Base-by-base conservation (phyloP, 2,113 vertebrate species). In the Psephotus haematonotus region DNA sequence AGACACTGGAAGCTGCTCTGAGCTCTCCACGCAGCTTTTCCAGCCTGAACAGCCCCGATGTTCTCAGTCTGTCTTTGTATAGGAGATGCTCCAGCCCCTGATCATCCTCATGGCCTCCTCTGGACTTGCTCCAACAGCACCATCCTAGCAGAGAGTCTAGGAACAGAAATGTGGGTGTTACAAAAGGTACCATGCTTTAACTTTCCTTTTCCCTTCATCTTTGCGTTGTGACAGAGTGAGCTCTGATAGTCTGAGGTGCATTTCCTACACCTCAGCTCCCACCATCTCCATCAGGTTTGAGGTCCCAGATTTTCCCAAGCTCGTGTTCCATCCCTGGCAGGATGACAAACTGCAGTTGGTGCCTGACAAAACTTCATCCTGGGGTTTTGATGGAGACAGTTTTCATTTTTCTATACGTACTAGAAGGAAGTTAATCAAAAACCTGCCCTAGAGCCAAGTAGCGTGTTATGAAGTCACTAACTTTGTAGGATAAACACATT, bases 371-470 rank as follows among this genome's bases (percentile, higher is more conserved):
- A 12, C 28, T 22, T 27, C 44, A 35, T 44, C 72, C 44, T 3
- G 2, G 63, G 5, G 27, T 62, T 12, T 65, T 4, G 2, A 1
- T 13, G 37, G 79, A 17, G 37, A 17, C 27, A 59, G 41, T 16
- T 69, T 88, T 80, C 63, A 10, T 46, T 79, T 76, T 81, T 75
- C 75, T n/a, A 5, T 9, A 5, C 2, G 22, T 37, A 11, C 41
- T 79, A 39, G 71, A 68, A 77, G 69, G 62, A 80, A 71, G 49
- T 90, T 57, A 74, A 80, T 91, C 69, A 82, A 47, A 64, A 85
- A 53, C 4, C 49, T 43, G 49, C 41, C 72, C 67, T 9, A 27
- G 64, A 82, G 87, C 82, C 39, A 39, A 50, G 76, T 10, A 3
- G 49, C 7, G 35, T 5, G 9, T 83, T 63, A 71, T 5, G 82